These are phyloP conservation scores for Meriones unguiculatus DNA, from an alignment of 2,113 vertebrate species.

Conservation along the genomic window DNA sequence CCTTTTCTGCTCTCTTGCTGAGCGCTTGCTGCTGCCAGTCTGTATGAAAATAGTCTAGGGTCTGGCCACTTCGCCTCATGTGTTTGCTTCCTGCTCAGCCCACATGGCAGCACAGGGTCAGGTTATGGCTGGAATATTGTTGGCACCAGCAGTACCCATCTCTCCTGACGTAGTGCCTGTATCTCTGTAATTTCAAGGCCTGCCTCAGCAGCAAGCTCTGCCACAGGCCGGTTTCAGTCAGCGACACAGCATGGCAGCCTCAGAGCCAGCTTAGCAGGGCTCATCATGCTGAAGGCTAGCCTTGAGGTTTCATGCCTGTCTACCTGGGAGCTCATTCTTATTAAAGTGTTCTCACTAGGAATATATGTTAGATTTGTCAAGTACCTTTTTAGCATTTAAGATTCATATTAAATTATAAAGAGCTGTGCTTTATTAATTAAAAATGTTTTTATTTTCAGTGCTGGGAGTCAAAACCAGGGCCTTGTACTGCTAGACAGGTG, in stretches of 20 bases:
- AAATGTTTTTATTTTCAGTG: background rate
- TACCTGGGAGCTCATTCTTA: background rate
- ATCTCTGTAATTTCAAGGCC: background rate
- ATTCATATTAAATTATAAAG: background rate
- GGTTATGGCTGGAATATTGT: background rate
- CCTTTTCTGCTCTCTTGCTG: background rate
- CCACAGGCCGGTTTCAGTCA: accelerated
- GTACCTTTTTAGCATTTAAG: background rate
- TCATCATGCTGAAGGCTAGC: accelerated
- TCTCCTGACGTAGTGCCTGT: too few species aligned
- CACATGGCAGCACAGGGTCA: too few species aligned
- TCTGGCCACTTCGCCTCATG: background rate
- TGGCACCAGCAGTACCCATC: accelerated
- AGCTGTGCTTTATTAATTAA: background rate
- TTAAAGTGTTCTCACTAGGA: background rate
- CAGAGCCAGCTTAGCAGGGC: background rate
- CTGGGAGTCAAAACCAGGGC: background rate
- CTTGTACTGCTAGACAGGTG: background rate
- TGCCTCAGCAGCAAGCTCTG: background rate
- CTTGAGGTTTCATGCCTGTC: background rate
- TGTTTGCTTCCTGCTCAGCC: accelerated
- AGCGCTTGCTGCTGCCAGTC: background rate
- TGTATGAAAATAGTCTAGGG: background rate
- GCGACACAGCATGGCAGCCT: accelerated
- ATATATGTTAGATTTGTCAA: background rate